Conservation (phyloP, 2,888 invertebrate genomes). For the Drosophila nr. perissopoda region DNA sequence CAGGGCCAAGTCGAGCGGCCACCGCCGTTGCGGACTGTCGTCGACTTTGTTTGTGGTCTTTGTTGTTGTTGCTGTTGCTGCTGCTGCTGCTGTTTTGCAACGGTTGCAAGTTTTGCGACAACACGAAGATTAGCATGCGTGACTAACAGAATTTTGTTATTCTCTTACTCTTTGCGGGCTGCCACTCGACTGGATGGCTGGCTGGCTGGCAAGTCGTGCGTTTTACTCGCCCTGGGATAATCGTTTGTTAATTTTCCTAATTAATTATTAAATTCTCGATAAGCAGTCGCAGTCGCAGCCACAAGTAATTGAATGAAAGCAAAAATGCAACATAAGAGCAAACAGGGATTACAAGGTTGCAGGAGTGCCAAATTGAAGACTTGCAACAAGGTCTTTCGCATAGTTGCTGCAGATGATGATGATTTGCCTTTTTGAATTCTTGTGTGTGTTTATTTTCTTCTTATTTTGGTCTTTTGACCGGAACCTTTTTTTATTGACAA, state of each 20-base stretch:
- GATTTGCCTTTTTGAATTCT: conserved; percentile 56
- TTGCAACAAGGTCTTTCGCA: conserved; percentile 32
- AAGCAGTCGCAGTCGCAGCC: conserved; percentile 53
- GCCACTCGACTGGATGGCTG: conserved; percentile 11
- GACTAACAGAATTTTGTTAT: conserved; percentile 81
- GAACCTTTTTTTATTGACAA: conserved; percentile 84
- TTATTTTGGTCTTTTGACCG: conserved; percentile 53
- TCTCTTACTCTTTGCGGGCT: conserved; percentile 35
- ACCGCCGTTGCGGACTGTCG: conserved; percentile 62
- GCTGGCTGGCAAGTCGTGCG: conserved; percentile 58
- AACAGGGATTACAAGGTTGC: background rate
- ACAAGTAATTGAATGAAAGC: conserved; percentile 75
- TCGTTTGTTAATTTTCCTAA: conserved; percentile 84
- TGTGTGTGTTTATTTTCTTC: conserved; percentile 27
- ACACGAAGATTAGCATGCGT: conserved; percentile 82
- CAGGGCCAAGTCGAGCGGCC: conserved; percentile 59
- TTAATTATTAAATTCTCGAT: conserved; percentile 83
- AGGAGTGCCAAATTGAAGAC: conserved; percentile 18
- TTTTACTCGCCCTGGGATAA: conserved; percentile 68
- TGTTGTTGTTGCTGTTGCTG: conserved; percentile 43
- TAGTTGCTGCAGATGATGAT: conserved; percentile 43
- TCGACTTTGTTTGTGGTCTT: conserved; percentile 33
- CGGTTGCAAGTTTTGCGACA: conserved; percentile 77
- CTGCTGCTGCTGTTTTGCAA: conserved; percentile 50
- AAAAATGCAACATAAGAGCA: conserved; percentile 3